phyloP scores from a whole-genome alignment of 2,888 invertebrate species.

The Prenolepis imparis region DNA sequence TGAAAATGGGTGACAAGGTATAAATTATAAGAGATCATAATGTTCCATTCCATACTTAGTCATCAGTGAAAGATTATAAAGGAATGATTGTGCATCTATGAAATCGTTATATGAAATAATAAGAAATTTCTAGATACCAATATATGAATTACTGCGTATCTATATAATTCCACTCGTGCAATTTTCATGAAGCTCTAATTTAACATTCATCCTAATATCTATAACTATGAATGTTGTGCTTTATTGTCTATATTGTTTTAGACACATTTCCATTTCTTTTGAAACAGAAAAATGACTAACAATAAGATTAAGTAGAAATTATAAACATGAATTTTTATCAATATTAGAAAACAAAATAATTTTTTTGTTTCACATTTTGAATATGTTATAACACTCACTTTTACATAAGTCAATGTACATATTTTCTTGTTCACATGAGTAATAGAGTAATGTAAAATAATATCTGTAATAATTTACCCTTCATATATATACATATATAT shows the following conservation, averaged over 20 bases:
- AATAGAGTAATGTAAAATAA: slow-evolving; percentile 57
- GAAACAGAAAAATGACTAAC: slow-evolving; percentile 7
- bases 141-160: slow-evolving; percentile 11
- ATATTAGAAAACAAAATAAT: slow-evolving; percentile 29
- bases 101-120: slow-evolving; percentile 32
- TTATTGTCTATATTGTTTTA: slow-evolving; percentile 4
- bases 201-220: slow-evolving; percentile 16
- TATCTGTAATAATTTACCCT: slow-evolving; percentile 39
- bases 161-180: background rate
- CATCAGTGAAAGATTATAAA: slow-evolving; percentile 39
- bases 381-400: slow-evolving; percentile 70
- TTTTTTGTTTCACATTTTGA: slow-evolving; percentile 52
- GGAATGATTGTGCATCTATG: background rate
- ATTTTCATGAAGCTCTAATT: slow-evolving; percentile 11
- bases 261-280: background rate
- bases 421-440: slow-evolving; percentile 51
- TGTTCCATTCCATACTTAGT: slow-evolving; percentile 69
- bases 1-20: slow-evolving; percentile 89
- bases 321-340: slow-evolving; percentile 12
- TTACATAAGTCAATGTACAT: slow-evolving; percentile 63
- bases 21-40: slow-evolving; percentile 36
- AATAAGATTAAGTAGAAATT: slow-evolving; percentile 7
- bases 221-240: background rate
- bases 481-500: slow-evolving; percentile 21
- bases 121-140: slow-evolving; percentile 30